Percentiles rank a stretch among this genome's conserved stretches.
phyloP scores from a whole-genome alignment of 2,888 invertebrate species.

The Limenitis camilla region DNA sequence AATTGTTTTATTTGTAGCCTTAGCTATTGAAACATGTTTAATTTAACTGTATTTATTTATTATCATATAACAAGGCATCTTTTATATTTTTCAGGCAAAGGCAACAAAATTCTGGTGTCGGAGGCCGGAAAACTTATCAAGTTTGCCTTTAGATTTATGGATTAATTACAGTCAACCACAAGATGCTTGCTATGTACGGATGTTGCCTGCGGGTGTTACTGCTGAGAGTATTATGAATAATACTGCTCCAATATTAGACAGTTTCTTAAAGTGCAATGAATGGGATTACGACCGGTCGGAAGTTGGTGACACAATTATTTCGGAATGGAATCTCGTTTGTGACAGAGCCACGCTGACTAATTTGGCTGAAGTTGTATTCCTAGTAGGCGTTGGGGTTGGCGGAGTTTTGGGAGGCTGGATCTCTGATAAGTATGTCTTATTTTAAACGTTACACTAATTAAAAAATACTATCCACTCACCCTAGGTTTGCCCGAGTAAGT shows the following conservation, averaged over 20 bases:
- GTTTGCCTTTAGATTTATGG: constrained; percentile 75
- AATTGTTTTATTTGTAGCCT: too few relatives aligned
- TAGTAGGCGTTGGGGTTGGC: constrained; percentile 84
- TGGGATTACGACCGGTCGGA: constrained; percentile 77
- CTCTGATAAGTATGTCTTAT: constrained; percentile 78
- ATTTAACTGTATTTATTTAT: background rate
- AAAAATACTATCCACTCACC: too few relatives aligned
- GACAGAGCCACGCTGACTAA: constrained; percentile 80
- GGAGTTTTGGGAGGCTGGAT: constrained; percentile 86
- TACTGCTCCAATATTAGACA: constrained; percentile 51
- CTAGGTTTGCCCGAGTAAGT: too few relatives aligned
- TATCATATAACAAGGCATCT: background rate
- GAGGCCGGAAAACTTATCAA: constrained; percentile 71
- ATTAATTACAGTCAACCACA: constrained; percentile 78
- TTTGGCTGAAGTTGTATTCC: constrained; percentile 84
- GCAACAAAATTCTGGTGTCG: constrained; percentile 82
- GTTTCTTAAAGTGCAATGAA: constrained; percentile 67
- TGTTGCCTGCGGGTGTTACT: constrained; percentile 51
- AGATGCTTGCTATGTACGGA: constrained; percentile 74
- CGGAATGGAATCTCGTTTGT: constrained; percentile 86
- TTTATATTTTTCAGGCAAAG: constrained; percentile 65
- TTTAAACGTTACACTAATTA: too few relatives aligned
- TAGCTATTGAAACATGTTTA: too few relatives aligned
- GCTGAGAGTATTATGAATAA: constrained; percentile 52
- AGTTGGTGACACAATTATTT: constrained; percentile 80